Evolutionary conservation across 1,140 invertebrate genomes (phyloP), one percentile per base, ranked within the genome.

Genomic region (Rhizoglyphus robini): DNA sequence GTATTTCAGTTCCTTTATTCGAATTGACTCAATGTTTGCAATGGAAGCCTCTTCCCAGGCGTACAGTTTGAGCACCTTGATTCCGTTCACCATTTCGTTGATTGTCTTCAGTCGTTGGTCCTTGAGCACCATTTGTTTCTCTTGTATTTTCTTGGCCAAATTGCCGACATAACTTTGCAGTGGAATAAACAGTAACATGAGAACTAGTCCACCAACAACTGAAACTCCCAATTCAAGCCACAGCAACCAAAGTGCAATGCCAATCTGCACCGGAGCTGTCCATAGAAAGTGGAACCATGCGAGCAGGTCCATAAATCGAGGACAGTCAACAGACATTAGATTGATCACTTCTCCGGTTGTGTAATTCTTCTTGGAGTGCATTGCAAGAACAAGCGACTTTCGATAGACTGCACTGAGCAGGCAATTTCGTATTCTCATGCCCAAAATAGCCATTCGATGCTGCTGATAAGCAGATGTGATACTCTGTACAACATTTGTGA

Each of bases 51-150:
- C 20, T 58, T 73, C 72, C 72, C 72, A 73, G 20, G 70, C 69
- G 32, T 68, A 63, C 15, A 70, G 59, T 46, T 79, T 79, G 18
- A 77, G 73, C 60, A 88, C 90, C 81, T 96, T 96, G 61, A 96
- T 95, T 47, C 91, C 92, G 74, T 86, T 89, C 25, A 96, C 80
- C 62, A 96, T 85, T 82, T 96, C 93, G 73, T 92, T 95, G 85
- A 94, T 92, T 27, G 95, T 77, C 75, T 94, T 95, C 0, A 95
- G 89, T 71, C 93, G 80, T 73, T 90, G 67, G 67, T 77, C 76
- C 63, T 77, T 78, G n/a, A 69, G 62, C 31, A 66, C 69, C 75
- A 76, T 77, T 48, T 73, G 58, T 27, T 18, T 48, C 4, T 2
- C 48, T 25, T 60, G 60, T 63, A 5, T 68, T 47, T 73, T 70